phyloP scores from a whole-genome alignment of 2,113 vertebrate genomes.

The Orientallactaga bullata region DNA sequence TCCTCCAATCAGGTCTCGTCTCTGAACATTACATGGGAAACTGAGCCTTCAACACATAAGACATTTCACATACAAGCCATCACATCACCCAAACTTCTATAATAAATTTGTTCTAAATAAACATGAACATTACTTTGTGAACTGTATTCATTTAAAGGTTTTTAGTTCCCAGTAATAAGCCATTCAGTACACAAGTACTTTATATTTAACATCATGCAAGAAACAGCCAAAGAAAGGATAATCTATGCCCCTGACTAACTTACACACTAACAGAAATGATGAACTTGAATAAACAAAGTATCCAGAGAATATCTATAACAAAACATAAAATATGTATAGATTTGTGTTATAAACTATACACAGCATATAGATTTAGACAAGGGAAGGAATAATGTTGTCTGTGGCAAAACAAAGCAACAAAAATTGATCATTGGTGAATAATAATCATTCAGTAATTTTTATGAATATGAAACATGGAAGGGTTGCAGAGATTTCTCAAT shows the following conservation, averaged over 20 bases:
- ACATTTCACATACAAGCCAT: neutral
- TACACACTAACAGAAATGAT: neutral
- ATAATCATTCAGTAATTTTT: neutral
- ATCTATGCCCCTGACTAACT: neutral
- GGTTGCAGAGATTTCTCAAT: too few species aligned
- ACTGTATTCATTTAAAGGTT: neutral
- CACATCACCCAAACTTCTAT: neutral
- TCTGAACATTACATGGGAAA: neutral
- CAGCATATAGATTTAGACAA: neutral
- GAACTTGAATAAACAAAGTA: conserved; percentile 35
- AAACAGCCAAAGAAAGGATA: neutral
- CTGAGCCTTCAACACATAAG: neutral
- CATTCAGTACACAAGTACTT: neutral
- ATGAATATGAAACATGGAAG: neutral
- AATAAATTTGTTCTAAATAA: neutral
- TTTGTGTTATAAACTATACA: neutral
- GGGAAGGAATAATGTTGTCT: neutral
- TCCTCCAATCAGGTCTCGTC: neutral
- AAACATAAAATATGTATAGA: neutral
- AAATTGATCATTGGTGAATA: neutral
- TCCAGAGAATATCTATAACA: neutral
- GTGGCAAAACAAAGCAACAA: neutral
- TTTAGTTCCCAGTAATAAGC: neutral
- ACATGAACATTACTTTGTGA: conserved; percentile 14
- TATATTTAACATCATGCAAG: neutral